Evolutionary conservation across 2,113 vertebrate genomes (phyloP), one percentile per base, ranked within the genome.

Genomic region (Myrmophylax atrothorax): DNA sequence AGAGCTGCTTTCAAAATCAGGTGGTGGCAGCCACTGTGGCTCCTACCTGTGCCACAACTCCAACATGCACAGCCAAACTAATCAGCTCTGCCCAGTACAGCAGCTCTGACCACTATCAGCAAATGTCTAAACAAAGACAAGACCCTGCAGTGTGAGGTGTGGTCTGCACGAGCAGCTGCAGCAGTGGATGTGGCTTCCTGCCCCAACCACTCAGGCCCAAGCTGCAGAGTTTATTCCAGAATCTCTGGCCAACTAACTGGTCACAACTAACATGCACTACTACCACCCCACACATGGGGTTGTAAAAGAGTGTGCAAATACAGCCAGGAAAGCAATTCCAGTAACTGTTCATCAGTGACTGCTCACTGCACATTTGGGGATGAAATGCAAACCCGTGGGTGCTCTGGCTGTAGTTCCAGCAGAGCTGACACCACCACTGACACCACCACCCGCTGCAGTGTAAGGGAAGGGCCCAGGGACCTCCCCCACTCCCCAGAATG

Each of bases 81-180:
- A 74, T 7, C 14, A 28, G 86, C 47, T 33, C n/a, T 7, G 67
- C 83, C 79, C 83, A 70, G 88, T 4, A n/a, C 25, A 88, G 79
- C 83, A 88, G 64, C 75, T 59, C 83, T 81, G 38, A 90, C 70
- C 92, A 28, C 91, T 92, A 60, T 56, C 81, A 87, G 82, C 44
- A 49, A 74, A 79, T 3, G 37, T 14, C 90, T 60, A 37, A 84
- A 93, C 69, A 93, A 85, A 88, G 90, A 17, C 63, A 90, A 77
- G 91, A 85, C 84, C 40, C 49, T 76, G 29, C 38, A 6, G 63
- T 35, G 67, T 17, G 89, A 75, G 84, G 83, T 80, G 78, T 67
- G 78, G 80, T 92, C 82, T 58, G 15, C 31, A 31, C 0, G 1
- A 85, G 50, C 86, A 50, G 67, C 95, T 83, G 80, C 80, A 70